Evolutionary conservation across 2,113 vertebrate species (phyloP), one percentile per base, ranked within the genome.

Genomic region (Cyrtonyx montezumae): DNA sequence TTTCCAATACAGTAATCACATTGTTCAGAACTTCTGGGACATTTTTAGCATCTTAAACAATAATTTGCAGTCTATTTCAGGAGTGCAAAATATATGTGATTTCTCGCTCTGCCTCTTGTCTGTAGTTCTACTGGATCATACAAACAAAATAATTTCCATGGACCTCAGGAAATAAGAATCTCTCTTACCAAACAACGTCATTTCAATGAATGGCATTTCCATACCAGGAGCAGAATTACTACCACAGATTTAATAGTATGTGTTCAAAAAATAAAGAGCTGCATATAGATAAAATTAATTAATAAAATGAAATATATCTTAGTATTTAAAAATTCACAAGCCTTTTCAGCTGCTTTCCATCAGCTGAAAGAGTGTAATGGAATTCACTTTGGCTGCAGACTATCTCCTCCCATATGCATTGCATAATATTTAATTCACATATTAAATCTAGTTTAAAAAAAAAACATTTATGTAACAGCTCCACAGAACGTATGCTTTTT

Each of bases 1-100:
- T 69, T 67, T 46, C 53, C 19, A 45, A 51, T 62, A 71, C 5
- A 74, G 40, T 75, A 79, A 61, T 7, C 7, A 2, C 9, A 18
- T 59, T 0, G 0, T 1, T 62, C 6, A 30, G 20, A 88, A 65
- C 1, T 2, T 46, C 8, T 56, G 9, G 10, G 36, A 23, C 2
- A 40, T 73, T 76, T 90, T 78, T 56, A 75, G 13, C 40, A 49
- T 16, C 5, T 2, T 19, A 51, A 81, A 7, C 20, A 75, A 62
- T 40, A 71, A 42, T 88, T 36, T 67, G 21, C 59, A 18, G 9
- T 34, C 59, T 45, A 55, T 37, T 10, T 75, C n/a, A 48, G n/a
- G 23, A 80, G 51, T 13, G 18, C 3, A 89, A 40, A 82, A 66
- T 25, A 48, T 16, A 58, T 23, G 68, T 37, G 23, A 49, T 1